phyloP scores from a whole-genome alignment of 2,113 vertebrate genomes.

The Ageneiosus marmoratus region DNA sequence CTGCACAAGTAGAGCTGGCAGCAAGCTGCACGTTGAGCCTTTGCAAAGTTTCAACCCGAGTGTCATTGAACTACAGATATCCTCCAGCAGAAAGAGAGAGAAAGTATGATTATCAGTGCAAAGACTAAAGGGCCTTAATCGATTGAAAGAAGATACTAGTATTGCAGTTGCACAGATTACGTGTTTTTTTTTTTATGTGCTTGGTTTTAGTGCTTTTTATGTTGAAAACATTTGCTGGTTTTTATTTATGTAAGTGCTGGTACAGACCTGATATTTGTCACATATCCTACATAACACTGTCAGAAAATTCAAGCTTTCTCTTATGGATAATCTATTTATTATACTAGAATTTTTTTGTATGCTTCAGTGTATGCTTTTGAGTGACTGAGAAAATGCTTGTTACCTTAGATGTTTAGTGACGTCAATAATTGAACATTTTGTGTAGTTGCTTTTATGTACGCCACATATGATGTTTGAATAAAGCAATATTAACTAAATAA shows the following conservation, averaged over 20 bases:
- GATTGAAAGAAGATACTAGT: conserved; percentile 26
- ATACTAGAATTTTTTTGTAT: conserved; percentile 40
- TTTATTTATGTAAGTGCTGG: conserved; percentile 12
- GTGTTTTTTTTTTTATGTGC: not conserved
- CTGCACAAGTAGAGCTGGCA: conserved; percentile 16
- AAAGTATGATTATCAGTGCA: conserved; percentile 38
- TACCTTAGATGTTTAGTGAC: not conserved
- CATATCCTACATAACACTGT: conserved; percentile 12
- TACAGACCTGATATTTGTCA: not conserved
- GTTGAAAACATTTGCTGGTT: not conserved
- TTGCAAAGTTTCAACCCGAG: conserved; percentile 36
- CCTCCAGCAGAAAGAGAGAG: not conserved
- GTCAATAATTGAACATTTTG: not conserved
- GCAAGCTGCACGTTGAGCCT: not conserved
- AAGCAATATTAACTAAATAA: conserved; percentile 8
- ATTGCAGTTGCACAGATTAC: conserved; percentile 22
- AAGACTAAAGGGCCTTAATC: conserved; percentile 16
- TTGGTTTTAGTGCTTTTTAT: not conserved
- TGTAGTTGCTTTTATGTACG: not conserved
- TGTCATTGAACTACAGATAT: conserved; percentile 50
- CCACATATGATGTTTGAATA: conserved; percentile 12
- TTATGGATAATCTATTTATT: conserved; percentile 47
- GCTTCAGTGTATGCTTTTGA: not conserved
- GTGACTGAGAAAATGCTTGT: not conserved
- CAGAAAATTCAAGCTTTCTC: not conserved